Evolutionary conservation across 1,140 invertebrate species (phyloP), one percentile per base, ranked within the genome.

Genomic region (Neocloeon triangulifer): DNA sequence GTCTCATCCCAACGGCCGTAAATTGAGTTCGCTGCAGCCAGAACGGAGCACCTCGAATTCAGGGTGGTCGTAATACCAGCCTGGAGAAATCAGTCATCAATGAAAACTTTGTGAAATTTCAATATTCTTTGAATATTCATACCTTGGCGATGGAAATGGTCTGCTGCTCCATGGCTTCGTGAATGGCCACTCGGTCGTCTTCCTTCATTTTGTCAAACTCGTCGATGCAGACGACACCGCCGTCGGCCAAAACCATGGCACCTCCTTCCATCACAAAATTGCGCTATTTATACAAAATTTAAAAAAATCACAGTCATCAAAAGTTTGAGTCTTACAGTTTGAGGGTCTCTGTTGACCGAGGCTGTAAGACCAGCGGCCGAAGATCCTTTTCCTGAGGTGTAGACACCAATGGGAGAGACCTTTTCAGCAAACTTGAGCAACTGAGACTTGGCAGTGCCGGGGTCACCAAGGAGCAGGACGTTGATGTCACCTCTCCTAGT

Each of bases 201-300:
- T 99, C 94, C 39, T 86, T 68, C 95, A 99, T 99, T 59, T 99
- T 99, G 56, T 99, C 95, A 57, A 99, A 99, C 53, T 99, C 95
- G 52, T 99, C 95, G 52, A 99, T 99, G 50, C 94, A 99, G 2
- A 98, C 92, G 7, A 97, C 89, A 21, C 95, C 95, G 19, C 92
- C 92, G 60, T 99, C 95, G 16, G 95, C 95, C 20, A 99, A 55
- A 2, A 99, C 95, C 94, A 99, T 98, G 6, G 95, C 95, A 19
- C 95, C 95, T 9, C 95, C 95, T 61, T 99, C 94, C 81, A 99
- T 91, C 3, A 98, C 73, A 56, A 98, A 99, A 50, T 92, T 95
- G 25, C 85, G 66, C 85, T 92, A 48, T 5, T 52, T 55, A 36
- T 39, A 45, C 37, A n/a, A n/a, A n/a, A n/a, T n/a, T n/a, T n/a